Percentiles rank a stretch among this genome's conserved stretches.
Evolutionary conservation across 2,113 vertebrate species (phyloP).

Genomic region (Odocoileus virginianus): DNA sequence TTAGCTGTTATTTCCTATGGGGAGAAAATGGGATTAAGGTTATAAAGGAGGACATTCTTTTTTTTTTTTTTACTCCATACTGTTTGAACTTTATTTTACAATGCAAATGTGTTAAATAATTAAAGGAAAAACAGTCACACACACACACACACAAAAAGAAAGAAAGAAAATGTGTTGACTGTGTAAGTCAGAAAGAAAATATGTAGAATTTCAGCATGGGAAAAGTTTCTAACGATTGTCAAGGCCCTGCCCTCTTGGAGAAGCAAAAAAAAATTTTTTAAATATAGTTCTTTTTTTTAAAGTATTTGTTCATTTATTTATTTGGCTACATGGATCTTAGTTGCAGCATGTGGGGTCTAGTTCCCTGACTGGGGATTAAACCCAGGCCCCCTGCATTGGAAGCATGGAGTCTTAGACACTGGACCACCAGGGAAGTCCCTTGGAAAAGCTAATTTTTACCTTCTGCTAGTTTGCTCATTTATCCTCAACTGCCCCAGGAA

Average conservation of each 20-base stretch:
- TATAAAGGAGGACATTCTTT: background rate
- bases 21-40: too few species aligned
- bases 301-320: background rate
- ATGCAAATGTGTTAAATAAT: background rate
- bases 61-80: background rate
- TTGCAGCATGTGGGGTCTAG: background rate
- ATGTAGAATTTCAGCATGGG: background rate
- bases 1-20: background rate
- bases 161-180: background rate
- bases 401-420: background rate
- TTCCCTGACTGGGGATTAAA: background rate
- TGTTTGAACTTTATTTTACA: conserved; percentile 10
- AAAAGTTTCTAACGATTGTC: background rate
- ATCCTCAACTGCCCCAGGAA: background rate
- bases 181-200: background rate
- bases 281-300: background rate
- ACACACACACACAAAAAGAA: background rate
- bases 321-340: background rate
- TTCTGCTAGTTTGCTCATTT: background rate
- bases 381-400: background rate
- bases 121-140: background rate
- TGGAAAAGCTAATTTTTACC: background rate
- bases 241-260: background rate
- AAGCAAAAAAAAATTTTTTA: background rate
- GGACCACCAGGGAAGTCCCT: background rate